A percentile compares a stretch with the other conserved stretches of the same genome.
Evolutionary conservation across 2,888 invertebrate genomes (phyloP).

Genomic region (Ecliptopera silaceata): DNA sequence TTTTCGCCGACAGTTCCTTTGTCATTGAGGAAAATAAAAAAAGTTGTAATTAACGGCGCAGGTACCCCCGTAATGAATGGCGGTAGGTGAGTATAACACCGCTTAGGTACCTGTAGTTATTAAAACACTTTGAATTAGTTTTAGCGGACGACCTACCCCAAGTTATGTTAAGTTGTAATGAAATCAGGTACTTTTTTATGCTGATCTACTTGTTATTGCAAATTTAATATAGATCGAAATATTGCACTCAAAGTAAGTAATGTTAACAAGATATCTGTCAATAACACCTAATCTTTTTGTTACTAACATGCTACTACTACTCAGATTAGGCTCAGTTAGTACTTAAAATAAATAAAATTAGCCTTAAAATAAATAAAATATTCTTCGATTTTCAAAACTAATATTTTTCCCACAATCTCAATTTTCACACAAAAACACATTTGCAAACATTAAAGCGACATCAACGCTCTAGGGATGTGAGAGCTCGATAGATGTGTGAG

Average conservation of each 20-base stretch:
- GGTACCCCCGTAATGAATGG: constrained; percentile 79
- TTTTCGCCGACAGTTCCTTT: constrained; percentile 83
- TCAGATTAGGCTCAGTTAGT: too few relatives aligned
- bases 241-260: too few relatives aligned
- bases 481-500: constrained; percentile 60
- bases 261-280: too few relatives aligned
- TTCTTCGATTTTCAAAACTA: too few relatives aligned
- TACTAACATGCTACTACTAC: too few relatives aligned
- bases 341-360: too few relatives aligned
- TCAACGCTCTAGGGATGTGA: constrained; percentile 44
- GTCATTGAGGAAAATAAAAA: constrained; percentile 83
- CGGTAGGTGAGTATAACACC: constrained; percentile 63
- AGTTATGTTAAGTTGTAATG: constrained; percentile 8
- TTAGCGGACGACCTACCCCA: constrained; percentile 25
- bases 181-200: background rate
- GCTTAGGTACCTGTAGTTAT: constrained; percentile 36
- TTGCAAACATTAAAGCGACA: constrained; percentile 29
- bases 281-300: too few relatives aligned
- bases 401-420: constrained; percentile 2
- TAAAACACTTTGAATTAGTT: constrained; percentile 18
- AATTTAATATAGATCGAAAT: background rate
- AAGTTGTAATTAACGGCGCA: constrained; percentile 83
- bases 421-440: constrained; percentile 22
- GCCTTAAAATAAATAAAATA: too few relatives aligned
- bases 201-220: background rate